Percentiles rank a stretch among this genome's conserved stretches.
phyloP scores from a whole-genome alignment of 1,140 invertebrate genomes.

The Drosophila bifasciata region DNA sequence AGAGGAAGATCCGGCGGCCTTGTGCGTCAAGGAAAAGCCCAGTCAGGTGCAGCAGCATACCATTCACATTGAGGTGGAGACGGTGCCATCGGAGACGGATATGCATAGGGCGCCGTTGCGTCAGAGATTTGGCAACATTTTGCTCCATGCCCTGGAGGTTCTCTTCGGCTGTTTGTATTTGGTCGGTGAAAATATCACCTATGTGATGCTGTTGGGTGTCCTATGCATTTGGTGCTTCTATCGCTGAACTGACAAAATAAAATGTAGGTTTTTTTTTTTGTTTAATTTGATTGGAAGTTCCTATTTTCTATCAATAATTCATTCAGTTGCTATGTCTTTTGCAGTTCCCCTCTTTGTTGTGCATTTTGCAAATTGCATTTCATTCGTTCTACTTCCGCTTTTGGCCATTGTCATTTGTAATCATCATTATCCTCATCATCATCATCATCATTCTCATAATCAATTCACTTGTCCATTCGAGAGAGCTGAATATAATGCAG shows the following conservation, averaged over 20 bases:
- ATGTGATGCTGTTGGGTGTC: slow-evolving; percentile 49
- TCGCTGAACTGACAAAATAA: neutral
- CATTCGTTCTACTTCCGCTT: slow-evolving; percentile 21
- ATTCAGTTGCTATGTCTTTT: slow-evolving; percentile 10
- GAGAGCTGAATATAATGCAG: slow-evolving; percentile 11
- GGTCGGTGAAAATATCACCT: slow-evolving; percentile 68
- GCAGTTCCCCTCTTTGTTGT: slow-evolving; percentile 21
- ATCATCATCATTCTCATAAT: slow-evolving; percentile 15
- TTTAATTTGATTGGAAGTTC: too few relatives aligned
- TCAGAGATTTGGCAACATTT: slow-evolving; percentile 49
- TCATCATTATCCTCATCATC: slow-evolving; percentile 33
- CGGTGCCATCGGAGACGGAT: slow-evolving; percentile 43
- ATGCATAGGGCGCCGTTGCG: slow-evolving; percentile 47
- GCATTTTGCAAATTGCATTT: slow-evolving; percentile 38
- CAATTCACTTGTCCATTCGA: slow-evolving; percentile 14
- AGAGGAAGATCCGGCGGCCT: too few relatives aligned
- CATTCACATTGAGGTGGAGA: slow-evolving; percentile 49
- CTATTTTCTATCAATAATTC: slow-evolving; percentile 10
- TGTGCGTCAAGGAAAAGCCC: too few relatives aligned
- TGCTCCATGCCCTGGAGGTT: slow-evolving; percentile 20
- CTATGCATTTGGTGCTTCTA: slow-evolving; percentile 73
- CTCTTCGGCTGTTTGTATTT: slow-evolving; percentile 38
- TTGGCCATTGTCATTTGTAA: slow-evolving; percentile 25
- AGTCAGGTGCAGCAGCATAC: too few relatives aligned
- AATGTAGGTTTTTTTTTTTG: too few relatives aligned